These are phyloP conservation scores for Heptranchias perlo DNA, from an alignment of 2,113 vertebrate genomes.

Conservation along the genomic window DNA sequence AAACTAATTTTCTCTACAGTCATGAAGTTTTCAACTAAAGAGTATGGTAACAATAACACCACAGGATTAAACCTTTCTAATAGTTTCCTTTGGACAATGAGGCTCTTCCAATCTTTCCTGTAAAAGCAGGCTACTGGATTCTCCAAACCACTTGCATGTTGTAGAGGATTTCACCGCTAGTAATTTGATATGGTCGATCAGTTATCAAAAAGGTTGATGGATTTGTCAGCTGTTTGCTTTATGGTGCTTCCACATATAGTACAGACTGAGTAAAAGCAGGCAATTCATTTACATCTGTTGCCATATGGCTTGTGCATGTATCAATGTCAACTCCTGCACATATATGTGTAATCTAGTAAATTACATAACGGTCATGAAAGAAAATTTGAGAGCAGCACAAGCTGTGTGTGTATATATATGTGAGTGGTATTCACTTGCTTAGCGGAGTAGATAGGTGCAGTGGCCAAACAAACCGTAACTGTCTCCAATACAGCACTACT, in stretches of 20 bases:
- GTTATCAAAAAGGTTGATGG: background rate
- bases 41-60: too few relatives aligned
- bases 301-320: background rate
- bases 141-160: background rate
- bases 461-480: background rate
- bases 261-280: background rate
- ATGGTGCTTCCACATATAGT: background rate
- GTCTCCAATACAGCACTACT: background rate
- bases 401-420: background rate
- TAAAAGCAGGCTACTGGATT: background rate
- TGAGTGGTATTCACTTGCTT: background rate
- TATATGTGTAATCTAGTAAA: background rate
- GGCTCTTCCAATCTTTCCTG: background rate
- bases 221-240: background rate
- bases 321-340: background rate
- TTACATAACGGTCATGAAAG: background rate
- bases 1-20: background rate
- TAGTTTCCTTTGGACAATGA: background rate
- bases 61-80: slow-evolving; percentile 6
- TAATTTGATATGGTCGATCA: background rate
- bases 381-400: background rate
- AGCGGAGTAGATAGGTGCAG: background rate
- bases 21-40: background rate
- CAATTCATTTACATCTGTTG: background rate
- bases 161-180: background rate